A percentile compares a stretch with the other conserved stretches of the same genome.
Evolutionary conservation across 2,113 vertebrate species (phyloP).

Genomic region (Pachyramphus minor): DNA sequence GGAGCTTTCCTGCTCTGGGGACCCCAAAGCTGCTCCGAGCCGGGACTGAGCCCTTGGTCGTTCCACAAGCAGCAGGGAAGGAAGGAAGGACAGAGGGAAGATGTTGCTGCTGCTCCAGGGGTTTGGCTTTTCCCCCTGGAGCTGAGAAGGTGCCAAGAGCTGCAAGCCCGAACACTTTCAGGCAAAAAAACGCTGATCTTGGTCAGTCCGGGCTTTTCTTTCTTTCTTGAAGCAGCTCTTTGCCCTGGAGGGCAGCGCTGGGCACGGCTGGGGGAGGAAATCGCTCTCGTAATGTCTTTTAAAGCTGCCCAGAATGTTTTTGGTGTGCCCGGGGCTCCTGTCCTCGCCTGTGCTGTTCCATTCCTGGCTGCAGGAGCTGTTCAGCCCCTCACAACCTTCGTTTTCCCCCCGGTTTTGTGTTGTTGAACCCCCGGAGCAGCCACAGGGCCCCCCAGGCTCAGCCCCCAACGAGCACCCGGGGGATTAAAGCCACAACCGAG

Average conservation of each 20-base stretch:
- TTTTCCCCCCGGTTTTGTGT: not conserved
- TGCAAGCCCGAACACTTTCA: not conserved
- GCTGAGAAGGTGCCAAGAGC: not conserved
- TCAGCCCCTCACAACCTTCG: not conserved
- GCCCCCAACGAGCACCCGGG: not conserved
- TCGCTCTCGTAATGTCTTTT: not conserved
- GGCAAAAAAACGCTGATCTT: not conserved
- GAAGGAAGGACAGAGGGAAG: not conserved
- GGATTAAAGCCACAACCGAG: not conserved
- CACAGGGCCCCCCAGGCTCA: not conserved
- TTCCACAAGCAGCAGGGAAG: not conserved
- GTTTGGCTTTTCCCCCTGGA: not conserved
- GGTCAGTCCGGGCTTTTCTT: not conserved
- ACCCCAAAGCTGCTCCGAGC: not conserved
- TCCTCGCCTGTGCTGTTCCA: not conserved
- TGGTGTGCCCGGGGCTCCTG: not conserved
- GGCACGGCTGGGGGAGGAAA: not conserved
- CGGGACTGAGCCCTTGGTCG: rapidly evolving
- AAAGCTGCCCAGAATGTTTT: not conserved
- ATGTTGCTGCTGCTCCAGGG: not conserved
- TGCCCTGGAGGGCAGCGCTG: not conserved
- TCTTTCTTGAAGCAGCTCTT: not conserved
- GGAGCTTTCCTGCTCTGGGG: not conserved
- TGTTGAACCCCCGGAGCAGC: not conserved
- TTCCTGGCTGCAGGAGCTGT: not conserved